Base-by-base conservation (phyloP, 1,140 invertebrate species). In the Megalopta genalis region DNA sequence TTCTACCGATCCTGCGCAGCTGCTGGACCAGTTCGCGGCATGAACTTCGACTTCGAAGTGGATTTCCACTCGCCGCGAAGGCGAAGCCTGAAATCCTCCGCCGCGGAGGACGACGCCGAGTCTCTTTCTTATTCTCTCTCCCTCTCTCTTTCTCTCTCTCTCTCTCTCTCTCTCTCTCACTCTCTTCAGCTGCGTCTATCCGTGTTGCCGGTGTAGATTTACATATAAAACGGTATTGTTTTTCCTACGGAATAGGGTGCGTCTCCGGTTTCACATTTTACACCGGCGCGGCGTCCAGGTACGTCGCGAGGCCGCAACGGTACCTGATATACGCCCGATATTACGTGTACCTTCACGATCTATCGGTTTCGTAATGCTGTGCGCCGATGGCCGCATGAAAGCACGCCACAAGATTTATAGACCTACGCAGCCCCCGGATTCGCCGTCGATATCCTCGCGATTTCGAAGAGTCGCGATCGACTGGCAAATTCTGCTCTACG, bases 211-310 rank as follows among this genome's bases (percentile, higher is more conserved):
- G 62, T 80, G 77, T 80, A 46, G 52, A 84, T 84, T 84, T 84
- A 84, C 82, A 84, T 84, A 85, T 76, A 84, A 80, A 84, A 80
- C 77, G 76, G 63, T 75, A 85, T 85, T 84, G 77, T 84, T 80
- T 80, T 71, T 54, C 77, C 81, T 75, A 72, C 82, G 59, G 78
- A 84, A 76, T 70, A 68, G 57, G 68, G 70, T 32, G 82, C 42
- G 54, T 84, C 71, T 79, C 82, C 49, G 66, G 76, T 78, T 78
- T 78, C 76, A 25, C 76, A 78, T 78, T 78, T 78, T 78, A 78
- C 60, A 32, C 23, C 14, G 69, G 59, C 49, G 76, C 14, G 76
- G 59, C 49, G 76, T 37, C n/a, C 74, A 39, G 68, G 68, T 72
- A 72, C 76, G 68, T 78, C 76, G 76, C 68, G 76, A 72, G 76